Evolutionary conservation across 2,113 vertebrate species (phyloP), one percentile per base, ranked within the genome.

Genomic region (Ptilorrhoa leucosticta): DNA sequence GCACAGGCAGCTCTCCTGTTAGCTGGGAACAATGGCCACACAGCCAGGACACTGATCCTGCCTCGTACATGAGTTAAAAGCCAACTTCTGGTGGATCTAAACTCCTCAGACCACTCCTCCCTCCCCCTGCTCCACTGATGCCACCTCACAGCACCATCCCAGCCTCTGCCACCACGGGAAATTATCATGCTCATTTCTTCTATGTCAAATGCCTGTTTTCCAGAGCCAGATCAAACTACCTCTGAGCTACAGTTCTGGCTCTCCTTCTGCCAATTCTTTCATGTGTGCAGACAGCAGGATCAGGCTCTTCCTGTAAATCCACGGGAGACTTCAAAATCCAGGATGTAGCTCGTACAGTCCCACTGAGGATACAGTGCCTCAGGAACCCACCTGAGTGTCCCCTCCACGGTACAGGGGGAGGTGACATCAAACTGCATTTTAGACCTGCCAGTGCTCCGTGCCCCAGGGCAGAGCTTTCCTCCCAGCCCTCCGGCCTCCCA

Each of bases 11-110:
- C 47, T 64, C 28, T 14, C 23, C 71, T 54, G 27, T 13, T 1
- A 69, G 33, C 64, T 33, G 30, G 40, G 51, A 60, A 65, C 2
- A 1, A 28, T 8, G 66, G 71, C 33, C 54, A 60, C 53, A 11
- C 24, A 19, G 11, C 33, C 72, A 91, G 63, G 54, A 56, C n/a
- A 8, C 33, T 15, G 21, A 1, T 54, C 54, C 54, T 72, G 78
- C 39, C 65, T 27, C 0, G 0, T 2, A 16, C 1, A 1, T 0
- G 2, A 27, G 35, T 56, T 39, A 23, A 65, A 51, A 75, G 20
- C 16, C 66, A 71, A 2, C 17, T 2, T 2, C 33, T 13, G 35
- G 21, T 2, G 14, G 61, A 54, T 11, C 10, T 8, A 2, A 72
- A 37, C 65, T 70, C 42, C 72, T 65, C 2, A 7, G 39, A 37